A percentile compares a stretch with the other conserved stretches of the same genome.
Evolutionary conservation across 2,797 vertebrate genomes (phyloP).

Genomic region (Hypotaenidia philippensis): DNA sequence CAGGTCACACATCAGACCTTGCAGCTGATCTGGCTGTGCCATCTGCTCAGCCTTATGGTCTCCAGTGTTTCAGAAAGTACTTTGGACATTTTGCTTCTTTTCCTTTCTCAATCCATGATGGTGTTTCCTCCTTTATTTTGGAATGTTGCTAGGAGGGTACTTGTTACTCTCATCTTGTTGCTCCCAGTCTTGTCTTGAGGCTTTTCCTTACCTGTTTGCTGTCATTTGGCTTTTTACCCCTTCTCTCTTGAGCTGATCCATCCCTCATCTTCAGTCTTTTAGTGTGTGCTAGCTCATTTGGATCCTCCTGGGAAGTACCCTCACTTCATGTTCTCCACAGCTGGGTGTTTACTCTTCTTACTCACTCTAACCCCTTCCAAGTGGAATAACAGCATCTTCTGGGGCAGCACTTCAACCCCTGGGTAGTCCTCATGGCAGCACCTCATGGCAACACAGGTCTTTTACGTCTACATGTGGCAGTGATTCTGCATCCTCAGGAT

Average conservation of each 20-base stretch:
- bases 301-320: not conserved
- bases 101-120: not conserved
- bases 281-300: not conserved
- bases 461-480: not conserved
- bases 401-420: not conserved
- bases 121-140: not conserved
- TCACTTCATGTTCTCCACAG: not conserved
- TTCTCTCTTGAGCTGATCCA: not conserved
- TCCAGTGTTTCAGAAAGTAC: not conserved
- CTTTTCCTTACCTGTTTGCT: not conserved
- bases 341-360: fast-evolving
- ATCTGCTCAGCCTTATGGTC: not conserved
- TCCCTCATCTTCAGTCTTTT: not conserved
- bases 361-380: not conserved
- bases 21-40: not conserved
- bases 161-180: not conserved
- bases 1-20: not conserved
- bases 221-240: not conserved
- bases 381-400: not conserved
- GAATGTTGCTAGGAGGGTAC: not conserved
- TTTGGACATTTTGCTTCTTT: not conserved
- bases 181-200: not conserved
- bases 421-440: not conserved
- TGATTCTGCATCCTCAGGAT: not conserved
- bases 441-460: not conserved